Evolutionary conservation across 2,797 vertebrate genomes (phyloP), one percentile per base, ranked within the genome.

Genomic region (Agapornis canus): DNA sequence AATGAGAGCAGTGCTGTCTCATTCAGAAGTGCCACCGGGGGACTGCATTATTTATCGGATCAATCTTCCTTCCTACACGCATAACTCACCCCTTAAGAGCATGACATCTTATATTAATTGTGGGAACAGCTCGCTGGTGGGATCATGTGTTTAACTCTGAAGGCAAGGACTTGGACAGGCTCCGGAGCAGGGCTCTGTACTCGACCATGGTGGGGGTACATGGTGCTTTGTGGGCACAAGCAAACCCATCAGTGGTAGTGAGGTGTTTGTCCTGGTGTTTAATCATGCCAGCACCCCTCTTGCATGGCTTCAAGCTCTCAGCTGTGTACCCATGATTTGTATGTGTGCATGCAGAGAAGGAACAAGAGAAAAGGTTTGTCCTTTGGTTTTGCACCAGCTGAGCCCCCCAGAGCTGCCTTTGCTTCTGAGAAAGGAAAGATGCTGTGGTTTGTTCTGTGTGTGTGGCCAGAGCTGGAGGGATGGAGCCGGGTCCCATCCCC

Each of bases 141-240:
- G n/a, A 23, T n/a, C 0, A 1, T 1, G 4, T 31, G 59, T 32
- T 69, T 49, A 17, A 19, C 56, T 68, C 1, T 18, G n/a, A 66
- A 42, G 45, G 26, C 63, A 65, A 57, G n/a, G 23, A 2, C 6
- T 16, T 72, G 32, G 43, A 10, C 0, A 11, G 63, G 52, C 51
- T 43, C 32, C 4, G 45, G 54, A 47, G 40, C 4, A 3, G 21
- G 42, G 31, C 35, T 37, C 29, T 64, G 40, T 1, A 0, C 51
- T n/a, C 1, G 0, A 10, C 31, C 0, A 0, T 8, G 29, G 22
- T 19, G 29, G 60, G 59, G 52, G 20, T 11, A 2, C 0, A 1
- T 39, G 42, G 27, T 57, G 15, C 56, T 57, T 25, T 0, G 2
- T 0, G 2, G 48, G 54, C 27, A n/a, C 14, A 4, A 29, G 51